Evolutionary conservation across 2,113 vertebrate genomes (phyloP), one percentile per base, ranked within the genome.

Genomic region (Thunnus maccoyii): DNA sequence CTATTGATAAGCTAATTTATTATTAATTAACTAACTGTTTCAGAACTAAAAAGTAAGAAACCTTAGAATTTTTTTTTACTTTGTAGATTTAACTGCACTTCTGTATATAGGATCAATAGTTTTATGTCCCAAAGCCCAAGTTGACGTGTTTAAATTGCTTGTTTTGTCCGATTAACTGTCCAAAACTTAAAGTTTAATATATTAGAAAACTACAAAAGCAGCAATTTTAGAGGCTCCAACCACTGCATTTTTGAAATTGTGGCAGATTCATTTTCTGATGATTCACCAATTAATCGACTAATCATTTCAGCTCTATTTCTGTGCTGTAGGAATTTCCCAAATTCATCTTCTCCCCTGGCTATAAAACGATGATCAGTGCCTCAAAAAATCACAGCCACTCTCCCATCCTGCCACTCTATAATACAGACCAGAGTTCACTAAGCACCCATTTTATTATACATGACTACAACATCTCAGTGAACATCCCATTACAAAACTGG

Each of bases 401-500:
- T 5, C 50, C 22, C 30, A 25, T 14, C 20, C 22, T 1, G 54
- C 8, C 10, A 3, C 56, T 58, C 36, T 48, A 12, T 13, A 22
- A 69, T 18, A 1, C 54, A 78, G 16, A 48, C 9, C 20, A 57
- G 27, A 60, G 41, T 51, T 72, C 67, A 46, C 5, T 12, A 46
- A 78, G 57, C 6, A 44, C 10, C 68, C 27, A 51, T 75, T 83
- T 86, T 30, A 60, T 66, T 48, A 27, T 58, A 52, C 9, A 12
- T 16, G 65, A 57, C 72, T 58, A 44, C 17, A 62, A 51, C 63
- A 72, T 57, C 44, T 51, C 20, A 51, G 64, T 64, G 65, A 85
- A 69, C 77, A 83, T 54, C 67, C 64, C 3, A 73, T 71, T 48
- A 68, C 61, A 76, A 75, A 80, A 58, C 67, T 20, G 44, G 46